A percentile compares a stretch with the other conserved stretches of the same genome.
Conservation (phyloP, 2,113 vertebrate species). For the Ranitomeya variabilis region DNA sequence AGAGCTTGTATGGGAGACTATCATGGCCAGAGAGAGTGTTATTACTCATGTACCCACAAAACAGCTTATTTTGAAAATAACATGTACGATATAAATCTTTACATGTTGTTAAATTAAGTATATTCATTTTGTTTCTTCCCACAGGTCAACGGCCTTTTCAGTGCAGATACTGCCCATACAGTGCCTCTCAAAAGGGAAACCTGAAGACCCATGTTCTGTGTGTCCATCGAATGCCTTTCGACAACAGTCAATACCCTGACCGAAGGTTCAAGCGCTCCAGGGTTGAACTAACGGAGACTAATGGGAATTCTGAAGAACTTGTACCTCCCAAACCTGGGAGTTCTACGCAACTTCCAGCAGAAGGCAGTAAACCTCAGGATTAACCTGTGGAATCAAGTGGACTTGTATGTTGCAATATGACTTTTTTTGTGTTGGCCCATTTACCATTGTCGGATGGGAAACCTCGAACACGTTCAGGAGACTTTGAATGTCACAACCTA, state of each 20-base stretch:
- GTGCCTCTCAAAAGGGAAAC: slow-evolving; percentile 96
- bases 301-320: slow-evolving; percentile 75
- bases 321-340: slow-evolving; percentile 63
- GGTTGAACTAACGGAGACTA: slow-evolving; percentile 71
- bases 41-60: too few relatives aligned
- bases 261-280: slow-evolving; percentile 92
- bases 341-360: slow-evolving; percentile 66
- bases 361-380: slow-evolving; percentile 68
- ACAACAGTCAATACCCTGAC: slow-evolving; percentile 95
- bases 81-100: background rate
- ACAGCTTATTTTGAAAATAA: too few relatives aligned
- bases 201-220: slow-evolving; percentile 95
- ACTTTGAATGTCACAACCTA: slow-evolving; percentile 61
- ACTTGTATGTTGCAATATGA: slow-evolving; percentile 57
- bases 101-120: background rate
- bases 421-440: slow-evolving; percentile 33
- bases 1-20: too few relatives aligned
- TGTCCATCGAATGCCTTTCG: slow-evolving; percentile 94
- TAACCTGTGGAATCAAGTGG: slow-evolving; percentile 61
- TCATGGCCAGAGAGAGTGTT: too few relatives aligned
- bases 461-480: slow-evolving; percentile 64
- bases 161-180: slow-evolving; percentile 91
- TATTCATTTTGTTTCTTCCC: slow-evolving; percentile 48
- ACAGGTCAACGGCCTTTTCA: slow-evolving; percentile 88
- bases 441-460: slow-evolving; percentile 58